phyloP scores from a whole-genome alignment of 2,888 invertebrate species.

The Neocrepidodera transversa region DNA sequence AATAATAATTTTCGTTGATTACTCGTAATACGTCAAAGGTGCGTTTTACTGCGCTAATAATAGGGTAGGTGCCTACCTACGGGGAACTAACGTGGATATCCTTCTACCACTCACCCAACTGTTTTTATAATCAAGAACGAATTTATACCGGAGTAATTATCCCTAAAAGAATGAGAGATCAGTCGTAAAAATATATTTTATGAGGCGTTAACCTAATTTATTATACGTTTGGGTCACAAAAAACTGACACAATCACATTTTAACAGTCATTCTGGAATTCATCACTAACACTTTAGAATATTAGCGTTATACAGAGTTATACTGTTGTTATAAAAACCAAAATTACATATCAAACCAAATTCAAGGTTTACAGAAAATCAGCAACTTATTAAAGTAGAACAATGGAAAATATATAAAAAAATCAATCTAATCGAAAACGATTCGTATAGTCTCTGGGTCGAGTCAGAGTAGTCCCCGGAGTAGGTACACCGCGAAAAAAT shows the following conservation, averaged over 20 bases:
- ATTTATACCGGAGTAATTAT: constrained; percentile 1
- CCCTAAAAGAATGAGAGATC: background rate
- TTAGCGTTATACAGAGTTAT: too few species aligned
- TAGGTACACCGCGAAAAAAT: too few species aligned
- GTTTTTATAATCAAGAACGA: constrained; percentile 14
- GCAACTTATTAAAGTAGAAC: too few species aligned
- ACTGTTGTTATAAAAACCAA: too few species aligned
- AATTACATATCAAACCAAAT: too few species aligned
- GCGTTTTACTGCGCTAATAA: constrained; percentile 25
- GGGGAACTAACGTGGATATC: background rate
- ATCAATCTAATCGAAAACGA: too few species aligned
- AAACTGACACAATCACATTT: background rate
- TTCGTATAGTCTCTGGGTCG: too few species aligned
- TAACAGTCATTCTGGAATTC: background rate
- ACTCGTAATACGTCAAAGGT: constrained; percentile 28
- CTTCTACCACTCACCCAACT: background rate
- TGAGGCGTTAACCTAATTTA: constrained; percentile 1
- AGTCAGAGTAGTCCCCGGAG: too few species aligned
- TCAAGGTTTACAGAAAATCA: too few species aligned
- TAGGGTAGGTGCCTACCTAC: constrained; percentile 21
- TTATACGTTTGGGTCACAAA: background rate
- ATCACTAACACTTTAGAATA: too few species aligned
- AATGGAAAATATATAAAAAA: too few species aligned
- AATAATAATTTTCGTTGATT: constrained; percentile 29
- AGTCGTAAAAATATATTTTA: constrained; percentile 1